Percentiles rank a stretch among this genome's conserved stretches.
Conservation (phyloP, 92 coral and sea anemone genomes). For the Heliopora coerulea region DNA sequence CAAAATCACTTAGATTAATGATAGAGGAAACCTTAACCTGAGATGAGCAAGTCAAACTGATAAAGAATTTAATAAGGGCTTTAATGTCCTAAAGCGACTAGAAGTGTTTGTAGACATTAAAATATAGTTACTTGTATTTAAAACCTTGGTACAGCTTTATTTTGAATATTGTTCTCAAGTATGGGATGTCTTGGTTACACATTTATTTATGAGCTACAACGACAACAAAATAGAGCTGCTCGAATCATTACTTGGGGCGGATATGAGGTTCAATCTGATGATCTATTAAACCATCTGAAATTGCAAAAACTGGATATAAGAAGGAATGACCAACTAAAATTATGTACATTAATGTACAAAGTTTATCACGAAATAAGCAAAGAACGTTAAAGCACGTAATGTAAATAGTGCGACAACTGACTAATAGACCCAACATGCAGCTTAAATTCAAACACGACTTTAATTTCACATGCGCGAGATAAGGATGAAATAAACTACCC, state of each 20-base stretch:
- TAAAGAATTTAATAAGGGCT: neutral
- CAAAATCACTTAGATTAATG: neutral
- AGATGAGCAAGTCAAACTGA: neutral
- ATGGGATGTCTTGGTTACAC: neutral
- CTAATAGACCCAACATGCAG: no score
- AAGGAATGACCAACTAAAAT: no score
- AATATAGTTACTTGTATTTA: neutral
- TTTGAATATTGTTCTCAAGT: conserved; percentile 1
- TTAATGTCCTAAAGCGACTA: neutral
- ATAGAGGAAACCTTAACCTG: neutral
- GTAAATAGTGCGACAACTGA: no score
- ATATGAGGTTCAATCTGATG: neutral
- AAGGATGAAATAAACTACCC: no score
- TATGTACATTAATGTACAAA: no score
- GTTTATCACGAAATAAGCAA: no score
- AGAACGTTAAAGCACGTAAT: no score
- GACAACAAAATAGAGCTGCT: neutral
- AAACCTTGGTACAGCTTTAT: neutral
- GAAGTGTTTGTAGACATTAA: neutral
- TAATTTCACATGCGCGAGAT: no score
- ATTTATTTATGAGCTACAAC: neutral
- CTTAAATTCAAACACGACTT: no score
- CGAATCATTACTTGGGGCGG: neutral
- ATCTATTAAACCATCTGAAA: neutral
- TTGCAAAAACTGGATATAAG: no score